Base-by-base conservation (phyloP, 2,797 vertebrate genomes). In the Sylvia borin region DNA sequence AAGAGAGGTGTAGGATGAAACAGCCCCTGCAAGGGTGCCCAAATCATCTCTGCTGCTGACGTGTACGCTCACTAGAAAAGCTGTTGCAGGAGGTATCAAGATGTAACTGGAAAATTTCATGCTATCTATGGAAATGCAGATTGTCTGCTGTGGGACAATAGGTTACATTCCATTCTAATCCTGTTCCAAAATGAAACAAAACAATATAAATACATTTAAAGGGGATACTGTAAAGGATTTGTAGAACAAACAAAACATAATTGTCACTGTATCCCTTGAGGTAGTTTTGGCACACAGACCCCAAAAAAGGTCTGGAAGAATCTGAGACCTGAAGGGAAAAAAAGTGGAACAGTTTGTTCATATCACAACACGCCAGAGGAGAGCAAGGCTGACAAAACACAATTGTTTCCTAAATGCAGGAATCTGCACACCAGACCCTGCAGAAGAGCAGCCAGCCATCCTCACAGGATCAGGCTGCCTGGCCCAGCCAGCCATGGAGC, bases 161-260 rank as follows among this genome's bases (percentile, higher is more conserved):
- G 91, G 90, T 93, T 95, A 91, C 82, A 78, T 95, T 96, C 92
- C 91, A 87, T 83, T 74, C 68, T 94, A 95, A 95, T 84, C 89
- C 78, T 85, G 66, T 84, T 96, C 91, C 87, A 96, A 90, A 95
- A 85, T 78, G 77, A 94, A 97, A 92, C 61, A 81, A 86, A 88
- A 72, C 66, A 87, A 93, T 62, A 90, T 75, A 85, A 92, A 93
- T 77, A 93, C 38, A 83, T 88, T 79, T 87, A 87, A 95, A 88
- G n/a, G 25, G 53, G 85, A 87, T 92, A 77, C 60, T 76, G 62
- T 60, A 76, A 43, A 60, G 89, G 87, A 94, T 95, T 66, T 94
- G 67, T 65, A 90, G 38, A 61, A 82, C 91, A 95, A 96, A 96
- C 85, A 95, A 61, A 88, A 93, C 48, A 3, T 79, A 92, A 93